These are phyloP conservation scores for Caenorhabditis afra DNA, from an alignment of 2,888 invertebrate genomes.

Conservation along the genomic window DNA sequence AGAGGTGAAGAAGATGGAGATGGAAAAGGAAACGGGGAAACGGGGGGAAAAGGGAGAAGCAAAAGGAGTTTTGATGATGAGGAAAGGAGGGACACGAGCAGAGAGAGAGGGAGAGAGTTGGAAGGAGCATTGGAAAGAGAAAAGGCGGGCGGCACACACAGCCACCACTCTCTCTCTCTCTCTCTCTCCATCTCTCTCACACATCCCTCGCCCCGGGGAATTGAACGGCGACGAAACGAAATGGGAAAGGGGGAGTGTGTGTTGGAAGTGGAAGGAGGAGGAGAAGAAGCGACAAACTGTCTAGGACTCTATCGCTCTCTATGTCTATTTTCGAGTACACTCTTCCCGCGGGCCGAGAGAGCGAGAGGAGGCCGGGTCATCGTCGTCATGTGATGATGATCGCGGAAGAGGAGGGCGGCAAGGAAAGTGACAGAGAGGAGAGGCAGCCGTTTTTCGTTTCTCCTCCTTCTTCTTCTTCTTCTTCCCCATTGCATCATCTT, in stretches of 20 bases:
- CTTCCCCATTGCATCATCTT: too few relatives aligned
- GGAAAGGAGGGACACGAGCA: too few relatives aligned
- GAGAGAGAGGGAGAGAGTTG: too few relatives aligned
- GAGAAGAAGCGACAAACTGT: conserved; percentile 48
- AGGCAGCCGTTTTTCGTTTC: conserved; percentile 35
- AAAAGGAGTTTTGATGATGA: too few relatives aligned
- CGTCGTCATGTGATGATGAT: conserved; percentile 51
- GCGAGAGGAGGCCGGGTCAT: conserved; percentile 30
- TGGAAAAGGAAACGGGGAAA: neutral
- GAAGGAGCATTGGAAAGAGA: neutral
- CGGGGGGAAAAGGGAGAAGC: neutral
- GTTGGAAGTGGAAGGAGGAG: neutral
- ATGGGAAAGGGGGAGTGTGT: neutral
- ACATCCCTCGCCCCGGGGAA: conserved; percentile 11
- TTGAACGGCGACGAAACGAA: conserved; percentile 41
- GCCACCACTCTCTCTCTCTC: too few relatives aligned
- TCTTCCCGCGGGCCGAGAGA: too few relatives aligned
- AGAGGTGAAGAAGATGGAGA: conserved; percentile 10
- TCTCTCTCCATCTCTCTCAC: too few relatives aligned
- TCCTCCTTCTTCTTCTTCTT: conserved; percentile 15
- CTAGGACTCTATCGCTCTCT: conserved; percentile 44
- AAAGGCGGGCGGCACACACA: conserved; percentile 46
- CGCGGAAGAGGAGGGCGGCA: conserved; percentile 8
- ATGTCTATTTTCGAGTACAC: conserved; percentile 52
- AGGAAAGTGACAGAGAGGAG: conserved; percentile 20